Evolutionary conservation across 2,888 invertebrate species (phyloP), one percentile per base, ranked within the genome.

Genomic region (Acleris cristana): DNA sequence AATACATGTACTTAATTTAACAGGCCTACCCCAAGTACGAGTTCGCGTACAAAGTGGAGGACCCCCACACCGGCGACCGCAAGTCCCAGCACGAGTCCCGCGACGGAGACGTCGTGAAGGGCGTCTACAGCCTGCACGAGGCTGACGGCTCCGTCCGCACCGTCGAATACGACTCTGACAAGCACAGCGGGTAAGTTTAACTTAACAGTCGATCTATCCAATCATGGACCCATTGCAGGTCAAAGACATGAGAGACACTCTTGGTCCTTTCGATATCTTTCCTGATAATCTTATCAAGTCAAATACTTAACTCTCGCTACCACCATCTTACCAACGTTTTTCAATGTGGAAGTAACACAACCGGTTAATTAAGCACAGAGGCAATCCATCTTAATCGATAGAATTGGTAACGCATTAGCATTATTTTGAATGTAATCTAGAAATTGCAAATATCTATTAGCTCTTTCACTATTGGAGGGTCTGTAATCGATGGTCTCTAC

Each of bases 41-140:
- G 66, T 83, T 79, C 73, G 78, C 74, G 59, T 83, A 84, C 79
- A 80, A 81, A 58, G 83, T 85, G 56, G 76, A 79, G 55, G 84
- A 84, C 72, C 79, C 76, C 1, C 82, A 84, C 75, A 83, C 85
- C 56, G 79, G 79, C 26, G 85, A 85, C 78, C 72, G 75, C 73
- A 85, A 84, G 78, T 75, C 74, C 70, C 85, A 85, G 76, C 82
- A 83, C 66, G 85, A 85, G 76, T 66, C 74, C 58, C 85, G 85
- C 73, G 83, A 85, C 71, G 84, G 84, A 18, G 85, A 84, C 71
- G 79, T 77, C 56, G 84, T 84, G 64, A 81, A 82, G 76, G 85
- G 84, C 52, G 79, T 74, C 73, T 85, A 85, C 79, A 77, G 78
- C 49, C 77, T 85, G 73, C 83, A 82, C 52, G 80, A 85, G 68